A percentile compares a stretch with the other conserved stretches of the same genome.
Conservation (phyloP, 2,888 invertebrate species). For the Tiphia femorata region DNA sequence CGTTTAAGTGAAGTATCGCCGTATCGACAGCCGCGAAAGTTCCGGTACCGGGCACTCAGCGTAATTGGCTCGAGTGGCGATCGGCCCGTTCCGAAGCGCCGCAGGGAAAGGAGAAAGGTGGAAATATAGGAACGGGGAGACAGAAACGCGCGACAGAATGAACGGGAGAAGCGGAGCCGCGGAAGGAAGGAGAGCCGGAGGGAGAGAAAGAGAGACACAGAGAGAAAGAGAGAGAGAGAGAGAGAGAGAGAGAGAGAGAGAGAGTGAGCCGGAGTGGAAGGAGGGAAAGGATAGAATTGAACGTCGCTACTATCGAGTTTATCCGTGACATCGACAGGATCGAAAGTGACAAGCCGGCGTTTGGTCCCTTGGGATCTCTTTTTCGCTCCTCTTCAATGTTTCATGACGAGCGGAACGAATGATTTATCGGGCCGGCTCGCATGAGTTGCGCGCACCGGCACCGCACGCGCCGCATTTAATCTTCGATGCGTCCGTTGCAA, state of each 20-base stretch:
- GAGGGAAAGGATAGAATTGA: constrained; percentile 14
- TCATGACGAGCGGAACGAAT: neutral
- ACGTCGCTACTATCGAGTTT: neutral
- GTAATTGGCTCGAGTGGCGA: constrained; percentile 32
- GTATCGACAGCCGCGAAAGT: constrained; percentile 38
- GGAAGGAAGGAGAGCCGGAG: too few species aligned
- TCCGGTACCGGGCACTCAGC: constrained; percentile 20
- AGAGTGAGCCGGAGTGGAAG: too few species aligned
- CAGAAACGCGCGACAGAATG: too few species aligned
- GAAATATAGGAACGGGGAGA: neutral
- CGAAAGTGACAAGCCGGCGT: constrained; percentile 2
- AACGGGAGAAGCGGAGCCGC: too few species aligned
- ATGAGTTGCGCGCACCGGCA: too few species aligned
- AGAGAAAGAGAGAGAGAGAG: too few species aligned
- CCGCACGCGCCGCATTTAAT: too few species aligned
- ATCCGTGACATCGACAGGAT: neutral
- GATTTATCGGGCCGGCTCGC: neutral
- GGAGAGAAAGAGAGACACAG: too few species aligned
- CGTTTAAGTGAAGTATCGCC: constrained; percentile 23
- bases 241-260: constrained; percentile 1
- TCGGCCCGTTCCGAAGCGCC: neutral
- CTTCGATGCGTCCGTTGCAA: too few species aligned
- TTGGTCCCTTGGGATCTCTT: neutral
- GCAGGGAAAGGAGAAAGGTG: too few species aligned
- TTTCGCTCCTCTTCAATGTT: neutral